phyloP scores from a whole-genome alignment of 2,888 invertebrate genomes.

The Drosophila mulleri region DNA sequence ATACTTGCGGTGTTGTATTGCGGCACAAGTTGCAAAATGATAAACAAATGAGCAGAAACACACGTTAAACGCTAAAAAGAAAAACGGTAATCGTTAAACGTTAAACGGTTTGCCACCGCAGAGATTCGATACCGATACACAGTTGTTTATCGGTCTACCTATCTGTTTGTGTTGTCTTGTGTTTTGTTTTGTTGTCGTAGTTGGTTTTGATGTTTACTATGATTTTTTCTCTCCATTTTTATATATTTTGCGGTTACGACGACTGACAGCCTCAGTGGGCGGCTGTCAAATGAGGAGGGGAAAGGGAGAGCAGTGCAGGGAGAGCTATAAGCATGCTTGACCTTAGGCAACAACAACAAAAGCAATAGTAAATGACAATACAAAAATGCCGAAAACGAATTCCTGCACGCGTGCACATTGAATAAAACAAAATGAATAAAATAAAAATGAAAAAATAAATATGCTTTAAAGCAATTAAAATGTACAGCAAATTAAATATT shows the following conservation, averaged over 20 bases:
- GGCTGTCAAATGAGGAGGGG: background rate
- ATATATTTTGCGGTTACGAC: conserved; percentile 62
- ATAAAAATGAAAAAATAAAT: conserved; percentile 20
- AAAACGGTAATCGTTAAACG: conserved; percentile 62
- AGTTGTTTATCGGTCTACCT: conserved; percentile 42
- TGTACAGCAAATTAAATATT: conserved; percentile 69
- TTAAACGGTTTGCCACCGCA: conserved; percentile 69
- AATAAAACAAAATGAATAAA: conserved; percentile 10
- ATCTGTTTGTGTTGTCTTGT: conserved; percentile 43
- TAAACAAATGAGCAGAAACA: conserved; percentile 72
- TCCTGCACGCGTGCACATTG: conserved; percentile 69
- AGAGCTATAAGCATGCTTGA: conserved; percentile 59
- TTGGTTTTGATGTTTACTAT: conserved; percentile 26
- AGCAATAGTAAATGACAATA: conserved; percentile 45
- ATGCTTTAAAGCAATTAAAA: conserved; percentile 67
- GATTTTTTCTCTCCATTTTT: conserved; percentile 12
- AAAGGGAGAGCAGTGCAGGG: background rate
- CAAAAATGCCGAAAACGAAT: conserved; percentile 48
- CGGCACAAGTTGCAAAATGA: conserved; percentile 51
- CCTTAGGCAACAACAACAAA: conserved; percentile 60
- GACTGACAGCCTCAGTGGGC: conserved; percentile 40
- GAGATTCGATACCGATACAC: conserved; percentile 57
- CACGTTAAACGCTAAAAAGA: conserved; percentile 58
- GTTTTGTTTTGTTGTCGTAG: conserved; percentile 38
- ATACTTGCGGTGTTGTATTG: conserved; percentile 49